Percentiles rank a stretch among this genome's conserved stretches.
These are phyloP conservation scores for Drosophila rufa DNA, from an alignment of 1,140 invertebrate genomes.

Conservation along the genomic window DNA sequence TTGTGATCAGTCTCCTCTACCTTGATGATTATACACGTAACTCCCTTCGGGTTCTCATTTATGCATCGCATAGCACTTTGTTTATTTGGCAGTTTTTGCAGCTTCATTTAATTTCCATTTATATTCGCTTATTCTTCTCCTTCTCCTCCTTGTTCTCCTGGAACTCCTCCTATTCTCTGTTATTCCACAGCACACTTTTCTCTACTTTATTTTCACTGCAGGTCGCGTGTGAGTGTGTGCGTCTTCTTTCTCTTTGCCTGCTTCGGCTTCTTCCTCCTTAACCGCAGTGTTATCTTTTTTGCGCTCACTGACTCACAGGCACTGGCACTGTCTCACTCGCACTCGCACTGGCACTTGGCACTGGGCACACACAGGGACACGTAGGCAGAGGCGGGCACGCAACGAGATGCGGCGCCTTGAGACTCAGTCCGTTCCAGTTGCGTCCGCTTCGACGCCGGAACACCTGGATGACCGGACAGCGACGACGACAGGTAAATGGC, in stretches of 20 bases:
- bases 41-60: slow-evolving; percentile 70
- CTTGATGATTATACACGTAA: slow-evolving; percentile 66
- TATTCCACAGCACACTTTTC: slow-evolving; percentile 72
- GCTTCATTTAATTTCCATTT: slow-evolving; percentile 71
- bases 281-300: slow-evolving; percentile 67
- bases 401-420: slow-evolving; percentile 74
- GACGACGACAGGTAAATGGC: slow-evolving; percentile 76
- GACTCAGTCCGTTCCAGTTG: slow-evolving; percentile 45
- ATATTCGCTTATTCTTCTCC: slow-evolving; percentile 26
- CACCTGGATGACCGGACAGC: slow-evolving; percentile 57
- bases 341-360: slow-evolving; percentile 26
- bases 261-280: slow-evolving; percentile 40
- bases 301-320: slow-evolving; percentile 56
- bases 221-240: slow-evolving; percentile 45
- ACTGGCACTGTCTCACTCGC: slow-evolving; percentile 25
- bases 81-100: slow-evolving; percentile 72
- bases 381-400: slow-evolving; percentile 52
- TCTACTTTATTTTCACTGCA: slow-evolving; percentile 79
- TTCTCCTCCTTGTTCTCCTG: slow-evolving; percentile 21
- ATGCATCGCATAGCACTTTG: slow-evolving; percentile 62
- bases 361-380: slow-evolving; percentile 43
- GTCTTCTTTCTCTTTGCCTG: slow-evolving; percentile 72
- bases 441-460: slow-evolving; percentile 60
- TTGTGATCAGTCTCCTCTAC: slow-evolving; percentile 59
- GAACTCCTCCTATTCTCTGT: slow-evolving; percentile 31